Base-by-base conservation (phyloP, 2,113 vertebrate genomes). In the Myiopsitta monachus region DNA sequence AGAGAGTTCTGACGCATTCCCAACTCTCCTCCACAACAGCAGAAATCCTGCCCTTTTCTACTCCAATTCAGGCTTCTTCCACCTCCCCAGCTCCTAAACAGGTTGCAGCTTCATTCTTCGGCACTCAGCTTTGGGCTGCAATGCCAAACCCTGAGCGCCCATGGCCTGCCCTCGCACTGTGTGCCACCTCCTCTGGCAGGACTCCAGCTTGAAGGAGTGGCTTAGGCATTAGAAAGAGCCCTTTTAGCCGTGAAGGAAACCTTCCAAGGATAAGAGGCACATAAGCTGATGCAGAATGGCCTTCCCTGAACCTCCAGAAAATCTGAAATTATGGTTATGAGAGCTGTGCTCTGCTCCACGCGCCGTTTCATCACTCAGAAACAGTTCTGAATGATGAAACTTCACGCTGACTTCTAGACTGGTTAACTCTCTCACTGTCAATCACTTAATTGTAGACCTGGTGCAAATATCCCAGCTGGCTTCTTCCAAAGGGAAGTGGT, bases 131-230 rank as follows among this genome's bases (percentile, higher is more conserved):
- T 1, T 5, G 67, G 95, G 95, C 92, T 31, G 14, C 0, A 5
- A 5, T 47, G 95, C 96, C 96, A 95, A 86, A 22, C 26, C 31
- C 83, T 94, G 67, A 0, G 3, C 49, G 73, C 86, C 92, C 90
- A 76, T 1, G 73, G 92, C 95, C 92, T 82, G 84, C 72, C 85
- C 73, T 80, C 30, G 7, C 88, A 8, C 36, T 9, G 51, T 3
- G 12, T 80, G 90, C 88, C 91, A 96, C 93, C 95, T 96, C 89
- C 80, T 41, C 85, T 96, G 95, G 94, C 92, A 5, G 7, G 7
- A 46, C 86, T 88, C 86, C 96, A 95, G 94, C 57, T 1, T 1
- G 22, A 22, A 89, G 88, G 87, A 92, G 92, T 13, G 74, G 83
- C 85, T 82, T 18, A 26, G 57, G 88, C 6, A 0, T 27, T 4